These are phyloP conservation scores for Euleptes europaea DNA, from an alignment of 2,113 vertebrate genomes.

Conservation along the genomic window DNA sequence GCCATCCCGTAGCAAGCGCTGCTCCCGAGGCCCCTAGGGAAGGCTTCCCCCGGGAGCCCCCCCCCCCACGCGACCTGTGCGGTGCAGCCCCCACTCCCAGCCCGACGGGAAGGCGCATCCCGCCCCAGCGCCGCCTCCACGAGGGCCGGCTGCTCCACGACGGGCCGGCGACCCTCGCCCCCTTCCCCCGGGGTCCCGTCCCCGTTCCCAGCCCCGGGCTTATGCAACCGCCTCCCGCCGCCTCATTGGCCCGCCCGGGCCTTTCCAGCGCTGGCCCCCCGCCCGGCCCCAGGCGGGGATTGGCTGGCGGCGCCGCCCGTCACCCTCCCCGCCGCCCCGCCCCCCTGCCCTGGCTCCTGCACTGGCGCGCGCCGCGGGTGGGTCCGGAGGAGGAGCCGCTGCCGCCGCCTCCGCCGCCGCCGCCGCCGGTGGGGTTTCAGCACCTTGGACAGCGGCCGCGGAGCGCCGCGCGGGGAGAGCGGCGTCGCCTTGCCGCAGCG, in stretches of 20 bases:
- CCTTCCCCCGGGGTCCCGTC: too few species aligned
- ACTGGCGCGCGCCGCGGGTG: not conserved
- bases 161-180: too few species aligned
- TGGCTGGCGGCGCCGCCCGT: not conserved
- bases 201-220: not conserved
- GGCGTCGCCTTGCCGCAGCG: not conserved
- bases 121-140: too few species aligned
- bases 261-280: not conserved
- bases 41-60: too few species aligned
- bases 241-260: not conserved
- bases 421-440: conserved; percentile 36
- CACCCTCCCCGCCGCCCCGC: not conserved
- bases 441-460: conserved; percentile 51
- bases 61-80: too few species aligned
- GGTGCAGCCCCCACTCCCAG: too few species aligned
- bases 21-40: too few species aligned
- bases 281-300: rapidly evolving
- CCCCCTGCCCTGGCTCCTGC: too few species aligned
- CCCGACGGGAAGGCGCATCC: too few species aligned
- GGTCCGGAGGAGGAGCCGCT: not conserved
- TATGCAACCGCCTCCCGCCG: not conserved
- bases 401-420: not conserved
- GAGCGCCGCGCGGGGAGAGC: not conserved
- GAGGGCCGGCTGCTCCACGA: too few species aligned
- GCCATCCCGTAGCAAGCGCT: too few species aligned